These are phyloP conservation scores for Herminia tarsipennalis DNA, from an alignment of 2,888 invertebrate genomes.

Conservation along the genomic window DNA sequence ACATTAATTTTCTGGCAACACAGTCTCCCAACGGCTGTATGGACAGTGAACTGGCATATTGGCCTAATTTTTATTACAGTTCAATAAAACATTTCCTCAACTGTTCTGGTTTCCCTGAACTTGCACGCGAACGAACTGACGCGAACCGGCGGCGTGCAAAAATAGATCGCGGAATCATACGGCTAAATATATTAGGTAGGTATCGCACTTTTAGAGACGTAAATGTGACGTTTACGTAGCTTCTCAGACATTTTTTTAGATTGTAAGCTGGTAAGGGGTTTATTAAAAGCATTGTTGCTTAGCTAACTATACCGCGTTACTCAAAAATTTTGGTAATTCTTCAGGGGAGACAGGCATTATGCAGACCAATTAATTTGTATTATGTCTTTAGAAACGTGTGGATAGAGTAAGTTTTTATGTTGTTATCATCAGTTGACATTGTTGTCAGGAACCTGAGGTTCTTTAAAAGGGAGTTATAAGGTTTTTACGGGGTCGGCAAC, in stretches of 20 bases:
- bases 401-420: too few species aligned
- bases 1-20: slow-evolving; percentile 42
- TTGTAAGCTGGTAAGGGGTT: too few species aligned
- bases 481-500: too few species aligned
- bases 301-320: too few species aligned
- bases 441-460: too few species aligned
- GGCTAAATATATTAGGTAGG: slow-evolving; percentile 47
- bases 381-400: too few species aligned
- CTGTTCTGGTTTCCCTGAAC: slow-evolving; percentile 81
- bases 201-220: slow-evolving; percentile 28
- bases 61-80: slow-evolving; percentile 66
- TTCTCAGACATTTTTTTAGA: slow-evolving; percentile 3
- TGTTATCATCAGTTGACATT: too few species aligned
- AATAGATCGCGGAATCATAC: slow-evolving; percentile 63
- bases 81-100: slow-evolving; percentile 72
- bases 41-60: slow-evolving; percentile 56
- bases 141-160: slow-evolving; percentile 49
- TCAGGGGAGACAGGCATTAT: too few species aligned
- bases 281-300: too few species aligned
- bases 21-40: slow-evolving; percentile 33
- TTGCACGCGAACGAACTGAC: slow-evolving; percentile 65
- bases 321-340: too few species aligned
- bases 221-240: neutral
- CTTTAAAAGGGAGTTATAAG: too few species aligned
- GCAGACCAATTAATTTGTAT: too few species aligned